phyloP scores from a whole-genome alignment of 2,888 invertebrate genomes.

The Minunthozetes semirufus region DNA sequence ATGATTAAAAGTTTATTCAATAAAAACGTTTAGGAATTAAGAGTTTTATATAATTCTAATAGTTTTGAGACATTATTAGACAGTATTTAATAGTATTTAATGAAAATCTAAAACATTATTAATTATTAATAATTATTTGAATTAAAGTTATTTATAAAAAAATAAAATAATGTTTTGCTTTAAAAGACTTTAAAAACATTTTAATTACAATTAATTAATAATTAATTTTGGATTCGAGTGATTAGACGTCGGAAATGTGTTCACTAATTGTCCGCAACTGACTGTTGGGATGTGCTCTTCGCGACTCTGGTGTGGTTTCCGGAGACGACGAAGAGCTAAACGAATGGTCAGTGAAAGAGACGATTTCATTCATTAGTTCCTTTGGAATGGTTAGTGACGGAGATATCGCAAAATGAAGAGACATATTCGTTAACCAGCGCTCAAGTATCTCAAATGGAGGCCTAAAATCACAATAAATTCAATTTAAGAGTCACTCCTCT shows the following conservation, averaged over 20 bases:
- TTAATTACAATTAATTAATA: neutral
- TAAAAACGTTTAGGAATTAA: too few relatives aligned
- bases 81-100: too few relatives aligned
- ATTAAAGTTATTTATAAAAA: neutral
- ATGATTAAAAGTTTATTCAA: too few relatives aligned
- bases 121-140: too few relatives aligned
- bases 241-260: conserved; percentile 29
- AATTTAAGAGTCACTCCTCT: neutral
- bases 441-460: conserved; percentile 83
- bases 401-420: conserved; percentile 62
- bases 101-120: too few relatives aligned
- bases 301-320: conserved; percentile 56
- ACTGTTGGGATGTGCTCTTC: conserved; percentile 39
- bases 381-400: conserved; percentile 54
- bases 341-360: conserved; percentile 59
- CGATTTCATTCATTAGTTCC: conserved; percentile 66
- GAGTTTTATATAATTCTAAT: too few relatives aligned
- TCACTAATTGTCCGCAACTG: conserved; percentile 45
- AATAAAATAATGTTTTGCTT: neutral
- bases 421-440: conserved; percentile 75
- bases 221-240: neutral
- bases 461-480: conserved; percentile 50
- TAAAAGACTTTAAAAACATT: neutral
- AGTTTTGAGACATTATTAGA: too few relatives aligned
- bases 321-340: conserved; percentile 53